These are phyloP conservation scores for Seriola dumerili DNA, from an alignment of 2,113 vertebrate genomes.

Conservation along the genomic window DNA sequence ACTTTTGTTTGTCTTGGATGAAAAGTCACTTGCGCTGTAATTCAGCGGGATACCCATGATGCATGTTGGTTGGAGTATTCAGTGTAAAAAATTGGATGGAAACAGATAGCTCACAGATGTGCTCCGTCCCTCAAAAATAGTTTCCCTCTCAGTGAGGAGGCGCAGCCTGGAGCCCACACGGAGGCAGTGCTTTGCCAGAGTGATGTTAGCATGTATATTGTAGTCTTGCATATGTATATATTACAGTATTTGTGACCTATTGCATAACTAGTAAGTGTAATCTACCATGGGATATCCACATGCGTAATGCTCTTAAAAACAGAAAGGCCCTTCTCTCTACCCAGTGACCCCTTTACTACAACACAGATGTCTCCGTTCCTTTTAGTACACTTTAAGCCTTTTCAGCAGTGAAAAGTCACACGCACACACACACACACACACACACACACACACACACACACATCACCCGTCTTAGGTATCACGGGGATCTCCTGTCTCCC, in stretches of 20 bases:
- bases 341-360: constrained; percentile 59
- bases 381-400: constrained; percentile 26
- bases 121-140: neutral
- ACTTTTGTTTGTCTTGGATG: neutral
- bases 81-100: neutral
- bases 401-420: constrained; percentile 13
- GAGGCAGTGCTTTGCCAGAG: neutral
- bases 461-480: constrained; percentile 39
- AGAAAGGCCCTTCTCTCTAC: constrained; percentile 57
- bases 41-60: neutral
- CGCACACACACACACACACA: constrained; percentile 10
- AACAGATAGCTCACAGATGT: neutral
- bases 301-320: constrained; percentile 46
- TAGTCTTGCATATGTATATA: neutral
- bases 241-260: constrained; percentile 24
- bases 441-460: constrained; percentile 14
- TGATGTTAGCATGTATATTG: neutral
- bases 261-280: constrained; percentile 21
- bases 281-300: constrained; percentile 57
- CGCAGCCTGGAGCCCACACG: neutral
- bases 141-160: neutral
- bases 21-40: no score
- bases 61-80: neutral
- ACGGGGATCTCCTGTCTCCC: constrained; percentile 58
- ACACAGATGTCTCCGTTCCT: constrained; percentile 53